Percentiles rank a stretch among this genome's conserved stretches.
phyloP scores from a whole-genome alignment of 2,797 vertebrate genomes.

The Eremophila alpestris region DNA sequence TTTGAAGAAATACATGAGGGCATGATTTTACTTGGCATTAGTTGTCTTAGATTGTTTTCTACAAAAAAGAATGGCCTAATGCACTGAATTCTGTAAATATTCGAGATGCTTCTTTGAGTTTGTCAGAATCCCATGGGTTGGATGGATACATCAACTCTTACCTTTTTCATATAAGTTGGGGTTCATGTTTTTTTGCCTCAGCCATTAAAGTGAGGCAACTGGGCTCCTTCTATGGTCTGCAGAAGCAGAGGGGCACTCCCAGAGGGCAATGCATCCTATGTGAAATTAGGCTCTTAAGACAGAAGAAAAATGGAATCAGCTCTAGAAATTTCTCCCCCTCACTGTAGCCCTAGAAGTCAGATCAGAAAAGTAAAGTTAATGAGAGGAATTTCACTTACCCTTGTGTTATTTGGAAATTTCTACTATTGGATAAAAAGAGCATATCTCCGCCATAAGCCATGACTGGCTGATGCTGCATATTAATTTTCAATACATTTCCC shows the following conservation, averaged over 20 bases:
- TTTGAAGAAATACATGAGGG: not conserved
- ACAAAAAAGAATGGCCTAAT: not conserved
- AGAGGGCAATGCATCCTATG: not conserved
- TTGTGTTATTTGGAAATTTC: not conserved
- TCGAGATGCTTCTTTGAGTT: not conserved
- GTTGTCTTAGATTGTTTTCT: not conserved
- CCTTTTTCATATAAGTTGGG: not conserved
- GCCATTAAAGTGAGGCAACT: not conserved
- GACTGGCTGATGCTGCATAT: constrained; percentile 10
- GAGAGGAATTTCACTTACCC: not conserved
- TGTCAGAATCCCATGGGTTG: not conserved
- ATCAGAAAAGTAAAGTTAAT: not conserved
- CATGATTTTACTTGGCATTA: not conserved
- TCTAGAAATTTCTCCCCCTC: not conserved
- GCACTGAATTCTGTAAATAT: not conserved
- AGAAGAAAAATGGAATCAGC: not conserved
- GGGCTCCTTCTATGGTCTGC: not conserved
- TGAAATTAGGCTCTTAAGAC: fast-evolving
- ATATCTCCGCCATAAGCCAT: not conserved
- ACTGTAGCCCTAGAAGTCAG: not conserved
- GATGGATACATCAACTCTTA: not conserved
- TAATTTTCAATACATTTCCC: constrained; percentile 50
- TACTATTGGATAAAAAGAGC: not conserved
- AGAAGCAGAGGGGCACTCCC: not conserved
- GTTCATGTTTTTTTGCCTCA: not conserved